Evolutionary conservation across 2,888 invertebrate species (phyloP).

Genomic region (Tenthredo livida): DNA sequence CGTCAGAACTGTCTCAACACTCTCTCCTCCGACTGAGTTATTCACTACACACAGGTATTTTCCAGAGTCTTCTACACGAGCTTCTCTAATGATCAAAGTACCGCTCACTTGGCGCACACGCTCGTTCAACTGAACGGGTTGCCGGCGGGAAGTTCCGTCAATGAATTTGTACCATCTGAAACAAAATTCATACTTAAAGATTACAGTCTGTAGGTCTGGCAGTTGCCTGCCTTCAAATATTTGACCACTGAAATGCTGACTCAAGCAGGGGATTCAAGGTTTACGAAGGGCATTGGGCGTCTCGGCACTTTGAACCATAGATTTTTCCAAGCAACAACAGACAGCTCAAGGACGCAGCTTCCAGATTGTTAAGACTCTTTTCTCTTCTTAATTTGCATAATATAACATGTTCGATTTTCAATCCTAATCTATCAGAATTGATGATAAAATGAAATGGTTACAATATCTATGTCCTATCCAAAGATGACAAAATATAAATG

Average conservation of each 20-base stretch:
- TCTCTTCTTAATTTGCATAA: slow-evolving; percentile 25
- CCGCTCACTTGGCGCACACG: slow-evolving; percentile 96
- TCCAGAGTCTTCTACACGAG: slow-evolving; percentile 95
- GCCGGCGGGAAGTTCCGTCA: slow-evolving; percentile 91
- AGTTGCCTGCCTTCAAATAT: slow-evolving; percentile 48
- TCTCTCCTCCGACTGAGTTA: slow-evolving; percentile 96
- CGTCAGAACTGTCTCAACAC: slow-evolving; percentile 94
- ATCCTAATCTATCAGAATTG: slow-evolving; percentile 24
- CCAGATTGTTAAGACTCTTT: slow-evolving; percentile 2
- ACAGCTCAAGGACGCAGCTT: slow-evolving; percentile 8
- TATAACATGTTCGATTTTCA: background rate
- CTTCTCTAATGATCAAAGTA: slow-evolving; percentile 94
- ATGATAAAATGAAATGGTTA: background rate
- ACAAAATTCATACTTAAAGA: slow-evolving; percentile 77
- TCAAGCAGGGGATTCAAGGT: slow-evolving; percentile 48
- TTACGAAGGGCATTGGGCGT: slow-evolving; percentile 67
- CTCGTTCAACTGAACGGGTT: slow-evolving; percentile 93
- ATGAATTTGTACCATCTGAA: slow-evolving; percentile 97
- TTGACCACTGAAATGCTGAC: slow-evolving; percentile 41
- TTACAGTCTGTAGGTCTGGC: slow-evolving; percentile 7
- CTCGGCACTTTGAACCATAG: slow-evolving; percentile 66
- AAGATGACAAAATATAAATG: slow-evolving; percentile 8
- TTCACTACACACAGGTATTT: slow-evolving; percentile 97
- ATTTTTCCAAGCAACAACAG: slow-evolving; percentile 36
- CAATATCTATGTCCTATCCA: background rate